Evolutionary conservation across 1,140 invertebrate genomes (phyloP).

Genomic region (Drosophila triauraria): DNA sequence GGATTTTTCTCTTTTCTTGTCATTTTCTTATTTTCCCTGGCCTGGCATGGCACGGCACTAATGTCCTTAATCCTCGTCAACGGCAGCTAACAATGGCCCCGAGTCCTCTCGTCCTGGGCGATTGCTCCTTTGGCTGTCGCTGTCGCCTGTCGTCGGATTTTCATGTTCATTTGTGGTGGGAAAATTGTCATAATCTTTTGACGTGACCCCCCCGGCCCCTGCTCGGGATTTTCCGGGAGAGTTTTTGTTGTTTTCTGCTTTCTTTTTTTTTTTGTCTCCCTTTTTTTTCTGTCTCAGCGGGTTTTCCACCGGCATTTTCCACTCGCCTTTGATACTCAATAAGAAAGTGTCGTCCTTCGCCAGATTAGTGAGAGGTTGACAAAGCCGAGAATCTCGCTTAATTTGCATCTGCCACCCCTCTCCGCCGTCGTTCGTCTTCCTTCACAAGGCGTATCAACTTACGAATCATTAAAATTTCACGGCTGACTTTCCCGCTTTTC

Average conservation of each 20-base stretch:
- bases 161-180: constrained; percentile 82
- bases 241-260: background rate
- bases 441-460: constrained; percentile 81
- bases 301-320: constrained; percentile 36
- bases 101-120: constrained; percentile 13
- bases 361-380: constrained; percentile 53
- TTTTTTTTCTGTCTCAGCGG: constrained; percentile 59
- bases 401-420: constrained; percentile 57
- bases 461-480: constrained; percentile 83
- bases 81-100: constrained; percentile 72
- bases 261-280: constrained; percentile 6
- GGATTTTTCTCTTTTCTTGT: constrained; percentile 43
- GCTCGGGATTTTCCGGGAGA: constrained; percentile 24
- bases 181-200: constrained; percentile 85
- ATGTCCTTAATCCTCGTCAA: constrained; percentile 80
- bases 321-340: constrained; percentile 76
- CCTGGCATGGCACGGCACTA: constrained; percentile 2
- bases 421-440: background rate
- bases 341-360: constrained; percentile 67
- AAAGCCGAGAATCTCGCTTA: constrained; percentile 55
- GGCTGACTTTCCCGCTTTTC: constrained; percentile 64
- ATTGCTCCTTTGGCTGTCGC: constrained; percentile 66
- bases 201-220: constrained; percentile 53
- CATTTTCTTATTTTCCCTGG: constrained; percentile 62
- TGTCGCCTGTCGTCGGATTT: constrained; percentile 65